Evolutionary conservation across 1,140 invertebrate genomes (phyloP).

Genomic region (Neodiprion lecontei): DNA sequence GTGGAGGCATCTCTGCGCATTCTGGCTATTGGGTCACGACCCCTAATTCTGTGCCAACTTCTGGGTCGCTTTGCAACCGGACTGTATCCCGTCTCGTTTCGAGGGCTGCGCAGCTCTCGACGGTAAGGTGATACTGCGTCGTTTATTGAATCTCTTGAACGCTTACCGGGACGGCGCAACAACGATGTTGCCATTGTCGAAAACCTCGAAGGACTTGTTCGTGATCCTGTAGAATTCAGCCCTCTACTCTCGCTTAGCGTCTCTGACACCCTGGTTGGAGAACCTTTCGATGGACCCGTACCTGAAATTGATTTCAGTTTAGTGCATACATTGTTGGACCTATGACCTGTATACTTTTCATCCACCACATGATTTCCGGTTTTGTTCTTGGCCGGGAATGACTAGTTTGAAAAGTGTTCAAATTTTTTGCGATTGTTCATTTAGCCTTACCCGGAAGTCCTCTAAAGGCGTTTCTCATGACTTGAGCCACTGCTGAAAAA

Average conservation of each 20-base stretch:
- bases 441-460: conserved; percentile 43
- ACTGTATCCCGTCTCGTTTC: conserved; percentile 25
- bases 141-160: conserved; percentile 20
- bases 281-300: neutral
- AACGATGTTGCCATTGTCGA: conserved; percentile 12
- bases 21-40: conserved; percentile 42
- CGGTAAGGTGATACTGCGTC: neutral
- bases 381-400: too few species aligned
- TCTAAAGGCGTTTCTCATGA: conserved; percentile 43
- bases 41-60: conserved; percentile 46
- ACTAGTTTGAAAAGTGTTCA: too few species aligned
- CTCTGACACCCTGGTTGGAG: neutral
- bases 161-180: conserved; percentile 19
- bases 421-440: too few species aligned
- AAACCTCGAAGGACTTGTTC: neutral
- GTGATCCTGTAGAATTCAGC: neutral
- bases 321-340: too few species aligned
- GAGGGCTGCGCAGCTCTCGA: neutral
- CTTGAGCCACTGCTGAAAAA: conserved; percentile 44
- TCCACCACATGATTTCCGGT: too few species aligned
- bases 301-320: neutral
- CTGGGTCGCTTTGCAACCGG: conserved; percentile 43
- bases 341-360: too few species aligned
- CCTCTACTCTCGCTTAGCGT: neutral
- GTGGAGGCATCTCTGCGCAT: conserved; percentile 28